Conservation (phyloP, 2,888 invertebrate species). For the Rhodophaea formosa region DNA sequence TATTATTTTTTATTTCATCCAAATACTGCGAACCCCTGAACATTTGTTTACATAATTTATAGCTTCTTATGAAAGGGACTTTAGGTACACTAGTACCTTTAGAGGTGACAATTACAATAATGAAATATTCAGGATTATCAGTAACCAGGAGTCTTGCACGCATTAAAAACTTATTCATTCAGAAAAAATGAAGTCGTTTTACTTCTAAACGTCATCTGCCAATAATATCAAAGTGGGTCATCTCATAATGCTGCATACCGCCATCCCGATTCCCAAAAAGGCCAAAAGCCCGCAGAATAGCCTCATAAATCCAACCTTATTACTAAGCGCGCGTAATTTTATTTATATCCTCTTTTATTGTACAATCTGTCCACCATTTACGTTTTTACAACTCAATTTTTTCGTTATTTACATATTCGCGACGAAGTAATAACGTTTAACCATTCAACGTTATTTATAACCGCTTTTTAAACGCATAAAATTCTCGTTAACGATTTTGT, state of each 20-base stretch:
- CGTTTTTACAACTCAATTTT: constrained; percentile 45
- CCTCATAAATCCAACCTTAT: constrained; percentile 44
- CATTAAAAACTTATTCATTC: too few relatives aligned
- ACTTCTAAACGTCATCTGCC: too few relatives aligned
- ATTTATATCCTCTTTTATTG: constrained; percentile 33
- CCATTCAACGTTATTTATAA: constrained; percentile 21
- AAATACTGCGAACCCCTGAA: too few relatives aligned
- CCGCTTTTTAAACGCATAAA: constrained; percentile 10
- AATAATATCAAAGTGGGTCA: background rate
- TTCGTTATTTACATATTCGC: constrained; percentile 32
- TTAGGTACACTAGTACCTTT: too few relatives aligned
- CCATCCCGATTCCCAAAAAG: constrained; percentile 28
- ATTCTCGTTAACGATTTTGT: background rate
- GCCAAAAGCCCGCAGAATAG: constrained; percentile 31
- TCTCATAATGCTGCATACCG: constrained; percentile 30
- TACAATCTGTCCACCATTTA: constrained; percentile 29
- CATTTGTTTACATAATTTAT: too few relatives aligned
- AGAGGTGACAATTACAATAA: too few relatives aligned
- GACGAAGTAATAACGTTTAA: constrained; percentile 7
- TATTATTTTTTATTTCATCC: too few relatives aligned
- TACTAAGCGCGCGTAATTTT: constrained; percentile 40
- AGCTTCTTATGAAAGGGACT: too few relatives aligned
- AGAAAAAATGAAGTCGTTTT: too few relatives aligned
- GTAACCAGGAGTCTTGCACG: too few relatives aligned
- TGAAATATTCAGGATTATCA: too few relatives aligned